Percentiles rank a stretch among this genome's conserved stretches.
Evolutionary conservation across 1,140 invertebrate species (phyloP).

Genomic region (Dreissena rostriformis): DNA sequence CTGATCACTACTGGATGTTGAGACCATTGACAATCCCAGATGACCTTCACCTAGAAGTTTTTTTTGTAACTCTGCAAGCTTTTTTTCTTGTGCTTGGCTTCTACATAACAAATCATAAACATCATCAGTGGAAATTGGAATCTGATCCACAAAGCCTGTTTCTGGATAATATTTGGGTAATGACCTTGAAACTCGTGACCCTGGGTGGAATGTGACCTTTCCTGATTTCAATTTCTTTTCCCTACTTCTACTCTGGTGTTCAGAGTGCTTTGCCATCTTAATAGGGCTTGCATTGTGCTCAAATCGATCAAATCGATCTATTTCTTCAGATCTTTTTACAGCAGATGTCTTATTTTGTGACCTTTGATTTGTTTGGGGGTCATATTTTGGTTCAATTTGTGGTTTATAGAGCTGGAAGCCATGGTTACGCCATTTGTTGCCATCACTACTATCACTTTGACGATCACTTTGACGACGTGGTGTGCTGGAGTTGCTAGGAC

Average conservation of each 20-base stretch:
- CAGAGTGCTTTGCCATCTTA: conserved; percentile 1
- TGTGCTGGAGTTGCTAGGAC: conserved; percentile 42
- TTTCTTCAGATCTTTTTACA: too few relatives aligned
- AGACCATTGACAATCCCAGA: neutral
- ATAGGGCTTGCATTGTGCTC: conserved; percentile 25
- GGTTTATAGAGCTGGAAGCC: conserved; percentile 28
- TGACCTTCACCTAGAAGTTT: conserved; percentile 4
- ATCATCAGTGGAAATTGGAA: conserved; percentile 37
- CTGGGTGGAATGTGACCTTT: conserved; percentile 23
- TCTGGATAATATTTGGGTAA: conserved; percentile 26
- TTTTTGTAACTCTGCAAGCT: conserved; percentile 40
- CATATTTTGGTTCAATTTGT: conserved; percentile 19
- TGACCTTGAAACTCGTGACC: conserved; percentile 38
- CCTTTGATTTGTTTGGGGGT: neutral
- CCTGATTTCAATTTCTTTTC: conserved; percentile 11
- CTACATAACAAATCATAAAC: conserved; percentile 43
- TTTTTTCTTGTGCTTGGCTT: conserved; percentile 47
- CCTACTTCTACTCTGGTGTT: conserved; percentile 17
- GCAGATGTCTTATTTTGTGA: too few relatives aligned
- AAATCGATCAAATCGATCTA: too few relatives aligned
- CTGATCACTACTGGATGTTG: conserved; percentile 9
- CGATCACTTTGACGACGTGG: conserved; percentile 28
- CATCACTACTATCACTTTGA: conserved; percentile 42
- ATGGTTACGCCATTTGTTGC: conserved; percentile 39
- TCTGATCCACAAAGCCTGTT: conserved; percentile 29